Percentiles rank a stretch among this genome's conserved stretches.
Evolutionary conservation across 2,113 vertebrate genomes (phyloP).

Genomic region (Lepus timidus): DNA sequence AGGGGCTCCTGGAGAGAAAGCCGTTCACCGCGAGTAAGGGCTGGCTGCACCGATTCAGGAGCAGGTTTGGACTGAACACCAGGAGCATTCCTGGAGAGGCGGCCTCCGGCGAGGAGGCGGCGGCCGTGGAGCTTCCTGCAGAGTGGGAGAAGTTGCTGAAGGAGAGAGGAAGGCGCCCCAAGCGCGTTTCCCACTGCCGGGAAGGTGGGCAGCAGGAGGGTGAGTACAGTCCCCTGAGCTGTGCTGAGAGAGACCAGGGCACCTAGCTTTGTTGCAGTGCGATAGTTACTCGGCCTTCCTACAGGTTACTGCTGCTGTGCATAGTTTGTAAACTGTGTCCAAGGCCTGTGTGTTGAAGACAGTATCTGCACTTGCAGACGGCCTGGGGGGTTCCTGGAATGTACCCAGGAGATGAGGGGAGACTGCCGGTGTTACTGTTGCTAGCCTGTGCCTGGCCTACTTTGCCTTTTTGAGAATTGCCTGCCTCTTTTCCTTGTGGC

Average conservation of each 20-base stretch:
- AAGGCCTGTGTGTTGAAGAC: too few species aligned
- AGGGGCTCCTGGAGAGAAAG: accelerated
- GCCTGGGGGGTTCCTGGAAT: too few species aligned
- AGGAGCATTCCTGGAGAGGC: background rate
- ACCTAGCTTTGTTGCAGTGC: background rate
- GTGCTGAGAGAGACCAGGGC: background rate
- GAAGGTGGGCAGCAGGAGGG: background rate
- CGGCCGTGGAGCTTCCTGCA: background rate
- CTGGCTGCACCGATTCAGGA: background rate
- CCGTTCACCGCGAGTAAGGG: background rate
- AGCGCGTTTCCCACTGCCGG: background rate
- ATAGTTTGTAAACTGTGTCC: background rate
- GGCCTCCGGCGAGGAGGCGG: background rate
- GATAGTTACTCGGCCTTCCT: too few species aligned
- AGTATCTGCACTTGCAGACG: too few species aligned
- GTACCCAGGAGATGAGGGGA: too few species aligned
- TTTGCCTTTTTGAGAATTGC: conserved; percentile 9
- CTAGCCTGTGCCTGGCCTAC: background rate
- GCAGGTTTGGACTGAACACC: background rate
- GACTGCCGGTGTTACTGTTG: too few species aligned
- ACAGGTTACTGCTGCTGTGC: background rate
- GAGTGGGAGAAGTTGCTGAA: background rate
- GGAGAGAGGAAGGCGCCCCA: background rate
- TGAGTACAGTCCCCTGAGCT: background rate
- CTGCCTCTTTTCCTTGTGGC: background rate